These are phyloP conservation scores for Eretmocerus hayati DNA, from an alignment of 2,888 invertebrate species.

Conservation along the genomic window DNA sequence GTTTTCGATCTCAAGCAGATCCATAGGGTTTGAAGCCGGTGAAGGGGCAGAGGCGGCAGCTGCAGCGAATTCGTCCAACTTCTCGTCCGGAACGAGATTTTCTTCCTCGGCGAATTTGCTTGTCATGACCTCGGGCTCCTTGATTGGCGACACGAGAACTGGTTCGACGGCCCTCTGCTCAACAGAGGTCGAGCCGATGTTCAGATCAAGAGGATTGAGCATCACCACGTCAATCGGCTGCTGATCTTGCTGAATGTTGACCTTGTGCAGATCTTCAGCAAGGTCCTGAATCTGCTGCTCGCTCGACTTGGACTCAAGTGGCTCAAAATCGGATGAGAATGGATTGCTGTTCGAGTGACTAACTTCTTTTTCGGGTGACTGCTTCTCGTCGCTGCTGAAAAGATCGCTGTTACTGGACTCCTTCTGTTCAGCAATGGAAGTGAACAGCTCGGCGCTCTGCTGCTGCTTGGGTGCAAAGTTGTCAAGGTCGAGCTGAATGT, in stretches of 20 bases:
- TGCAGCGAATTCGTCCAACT: neutral
- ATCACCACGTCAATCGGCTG: slow-evolving; percentile 10
- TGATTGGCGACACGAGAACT: slow-evolving; percentile 24
- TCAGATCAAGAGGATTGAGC: slow-evolving; percentile 17
- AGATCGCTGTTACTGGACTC: slow-evolving; percentile 17
- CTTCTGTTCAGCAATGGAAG: slow-evolving; percentile 8
- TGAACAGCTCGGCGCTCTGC: slow-evolving; percentile 15
- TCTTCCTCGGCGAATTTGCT: slow-evolving; percentile 16
- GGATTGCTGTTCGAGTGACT: slow-evolving; percentile 12
- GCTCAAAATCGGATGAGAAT: slow-evolving; percentile 12
- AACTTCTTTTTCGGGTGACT: slow-evolving; percentile 5
- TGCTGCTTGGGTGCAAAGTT: slow-evolving; percentile 12
- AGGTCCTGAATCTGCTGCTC: neutral
- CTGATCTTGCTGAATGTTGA: neutral
- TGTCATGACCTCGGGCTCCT: slow-evolving; percentile 15
- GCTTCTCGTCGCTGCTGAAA: slow-evolving; percentile 16
- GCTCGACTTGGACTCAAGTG: too few relatives aligned
- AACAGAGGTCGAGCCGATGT: slow-evolving; percentile 17
- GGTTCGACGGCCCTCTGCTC: slow-evolving; percentile 17
- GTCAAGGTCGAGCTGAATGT: slow-evolving; percentile 12
- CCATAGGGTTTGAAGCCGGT: neutral
- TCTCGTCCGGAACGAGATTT: slow-evolving; percentile 4
- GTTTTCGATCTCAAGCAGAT: neutral
- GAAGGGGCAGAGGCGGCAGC: slow-evolving; percentile 5
- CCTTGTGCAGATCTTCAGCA: neutral